Conservation (phyloP, 2,797 vertebrate species). For the Leptatherina wallacei region DNA sequence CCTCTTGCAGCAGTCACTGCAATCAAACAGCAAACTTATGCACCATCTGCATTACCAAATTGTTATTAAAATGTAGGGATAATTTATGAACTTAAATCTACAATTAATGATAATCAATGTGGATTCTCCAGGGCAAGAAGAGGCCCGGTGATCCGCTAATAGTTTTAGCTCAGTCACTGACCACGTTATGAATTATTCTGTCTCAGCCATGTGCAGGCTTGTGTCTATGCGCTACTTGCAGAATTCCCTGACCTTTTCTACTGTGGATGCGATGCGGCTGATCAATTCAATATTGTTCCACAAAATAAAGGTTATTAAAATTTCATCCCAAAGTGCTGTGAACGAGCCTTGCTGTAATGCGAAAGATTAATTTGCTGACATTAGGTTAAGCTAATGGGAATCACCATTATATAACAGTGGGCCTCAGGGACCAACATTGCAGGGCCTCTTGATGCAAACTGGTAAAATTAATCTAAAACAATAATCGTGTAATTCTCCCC, state of each 20-base stretch:
- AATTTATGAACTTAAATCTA: conserved; percentile 64
- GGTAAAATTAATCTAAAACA: conserved; percentile 76
- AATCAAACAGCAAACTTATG: conserved; percentile 61
- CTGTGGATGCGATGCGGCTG: conserved; percentile 54
- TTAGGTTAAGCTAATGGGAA: conserved; percentile 61
- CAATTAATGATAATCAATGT: conserved; percentile 69
- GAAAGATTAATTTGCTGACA: conserved; percentile 66
- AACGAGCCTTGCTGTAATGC: conserved; percentile 53
- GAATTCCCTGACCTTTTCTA: conserved; percentile 68
- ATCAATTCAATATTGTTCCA: conserved; percentile 71
- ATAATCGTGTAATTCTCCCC: conserved; percentile 71
- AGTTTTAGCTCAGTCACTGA: conserved; percentile 52
- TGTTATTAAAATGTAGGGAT: conserved; percentile 58
- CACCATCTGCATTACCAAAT: conserved; percentile 55
- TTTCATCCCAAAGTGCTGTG: conserved; percentile 51
- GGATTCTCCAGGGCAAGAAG: conserved; percentile 21
- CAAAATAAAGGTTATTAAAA: conserved; percentile 64
- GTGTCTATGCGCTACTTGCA: conserved; percentile 63
- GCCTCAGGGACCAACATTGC: conserved; percentile 57
- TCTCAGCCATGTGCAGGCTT: conserved; percentile 19
- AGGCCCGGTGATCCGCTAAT: conserved; percentile 45
- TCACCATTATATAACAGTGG: conserved; percentile 62
- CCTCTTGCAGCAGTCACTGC: conserved; percentile 29
- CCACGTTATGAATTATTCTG: conserved; percentile 64
- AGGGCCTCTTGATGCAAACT: conserved; percentile 61